Base-by-base conservation (phyloP, 2,797 vertebrate genomes). In the Bovichtus variegatus region DNA sequence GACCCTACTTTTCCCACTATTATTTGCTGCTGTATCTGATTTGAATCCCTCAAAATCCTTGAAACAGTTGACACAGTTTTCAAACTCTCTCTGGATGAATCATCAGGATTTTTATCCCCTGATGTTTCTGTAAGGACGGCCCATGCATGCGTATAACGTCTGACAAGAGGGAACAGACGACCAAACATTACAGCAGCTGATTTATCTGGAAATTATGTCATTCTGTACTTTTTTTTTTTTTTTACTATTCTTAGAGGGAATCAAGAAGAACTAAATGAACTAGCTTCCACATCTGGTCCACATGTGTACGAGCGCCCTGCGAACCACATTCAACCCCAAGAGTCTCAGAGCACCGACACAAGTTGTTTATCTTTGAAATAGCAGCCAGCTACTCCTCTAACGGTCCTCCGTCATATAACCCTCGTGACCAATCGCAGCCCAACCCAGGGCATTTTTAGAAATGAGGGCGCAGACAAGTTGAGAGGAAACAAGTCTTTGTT, bases 321-420 rank as follows among this genome's bases (percentile, higher is more conserved):
- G 59, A 84, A 86, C 82, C 77, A 34, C 25, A 75, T 67, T 72
- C 58, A 63, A 71, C 81, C 76, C 73, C 23, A 21, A 46, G 46
- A 63, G 50, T 3, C 67, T 82, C 71, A 11, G 36, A 50, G 77
- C 69, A 25, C 44, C 16, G 29, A 64, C 72, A 46, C 4, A 1
- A 54, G 80, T 76, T 92, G 94, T 95, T 94, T 95, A 89, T 93
- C 84, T 94, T 95, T 92, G 89, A 94, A 95, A 90, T 74, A 85
- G 85, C 80, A 72, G 80, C 55, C 67, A 31, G 81, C 49, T 38
- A 68, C 68, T 80, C 81, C 81, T 80, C 79, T 54, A 85, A 85
- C 82, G 68, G 87, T 36, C 71, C 78, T 76, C 53, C 62, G 78
- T 77, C 85, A 81, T 82, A 47, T 9, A 21, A n/a, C 63, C 69